Evolutionary conservation across 2,113 vertebrate species (phyloP).

Genomic region (Raja brachyura): DNA sequence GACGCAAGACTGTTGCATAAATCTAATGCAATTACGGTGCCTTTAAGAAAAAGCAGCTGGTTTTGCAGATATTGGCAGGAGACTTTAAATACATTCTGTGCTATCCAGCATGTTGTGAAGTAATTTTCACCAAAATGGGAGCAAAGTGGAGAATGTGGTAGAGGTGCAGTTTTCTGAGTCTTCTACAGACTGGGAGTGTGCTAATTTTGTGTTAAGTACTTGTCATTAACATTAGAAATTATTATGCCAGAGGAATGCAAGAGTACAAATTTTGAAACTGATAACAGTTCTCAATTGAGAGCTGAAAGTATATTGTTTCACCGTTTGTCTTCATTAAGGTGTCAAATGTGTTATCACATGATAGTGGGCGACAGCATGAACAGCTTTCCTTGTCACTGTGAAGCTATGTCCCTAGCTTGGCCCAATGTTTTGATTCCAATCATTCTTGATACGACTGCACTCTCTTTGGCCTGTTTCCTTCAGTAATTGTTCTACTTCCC

Average conservation of each 20-base stretch:
- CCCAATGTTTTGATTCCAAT: not conserved
- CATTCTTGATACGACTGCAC: not conserved
- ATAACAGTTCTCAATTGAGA: not conserved
- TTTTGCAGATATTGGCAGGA: slow-evolving; percentile 65
- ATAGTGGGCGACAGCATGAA: not conserved
- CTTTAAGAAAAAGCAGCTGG: slow-evolving; percentile 78
- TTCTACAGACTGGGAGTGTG: not conserved
- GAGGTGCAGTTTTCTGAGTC: not conserved
- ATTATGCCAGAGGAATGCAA: not conserved
- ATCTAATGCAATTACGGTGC: slow-evolving; percentile 50
- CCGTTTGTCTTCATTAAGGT: not conserved
- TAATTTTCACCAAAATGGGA: not conserved
- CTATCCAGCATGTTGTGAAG: not conserved
- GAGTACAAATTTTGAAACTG: not conserved
- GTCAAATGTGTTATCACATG: not conserved
- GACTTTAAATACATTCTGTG: slow-evolving; percentile 26
- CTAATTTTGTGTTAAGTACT: not conserved
- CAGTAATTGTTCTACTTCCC: not conserved
- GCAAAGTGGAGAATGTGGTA: not conserved
- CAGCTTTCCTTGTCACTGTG: not conserved
- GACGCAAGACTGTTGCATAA: slow-evolving; percentile 68
- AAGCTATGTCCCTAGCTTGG: not conserved
- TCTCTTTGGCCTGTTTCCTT: not conserved
- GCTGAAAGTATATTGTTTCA: not conserved
- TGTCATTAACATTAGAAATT: not conserved